These are phyloP conservation scores for Lepus timidus DNA, from an alignment of 2,113 vertebrate species.

Conservation along the genomic window DNA sequence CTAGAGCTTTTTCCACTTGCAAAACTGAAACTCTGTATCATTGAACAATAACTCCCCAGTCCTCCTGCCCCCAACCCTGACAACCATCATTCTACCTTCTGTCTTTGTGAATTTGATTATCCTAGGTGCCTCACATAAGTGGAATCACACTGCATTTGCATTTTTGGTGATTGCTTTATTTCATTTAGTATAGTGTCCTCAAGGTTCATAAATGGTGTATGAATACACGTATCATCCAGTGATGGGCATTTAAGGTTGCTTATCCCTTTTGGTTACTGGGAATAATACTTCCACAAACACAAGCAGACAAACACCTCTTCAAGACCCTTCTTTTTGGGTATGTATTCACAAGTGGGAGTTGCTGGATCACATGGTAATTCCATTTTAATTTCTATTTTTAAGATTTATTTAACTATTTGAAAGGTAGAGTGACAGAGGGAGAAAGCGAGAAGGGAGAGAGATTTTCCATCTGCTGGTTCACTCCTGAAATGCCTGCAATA, in stretches of 20 bases:
- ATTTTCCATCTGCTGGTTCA: no score
- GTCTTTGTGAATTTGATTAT: neutral
- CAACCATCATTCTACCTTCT: neutral
- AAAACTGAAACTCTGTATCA: no score
- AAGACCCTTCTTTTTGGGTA: neutral
- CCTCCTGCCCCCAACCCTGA: neutral
- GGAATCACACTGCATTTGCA: neutral
- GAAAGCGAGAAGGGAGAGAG: no score
- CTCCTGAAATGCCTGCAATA: no score
- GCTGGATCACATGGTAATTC: no score
- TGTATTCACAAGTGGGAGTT: neutral
- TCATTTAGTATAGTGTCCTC: neutral
- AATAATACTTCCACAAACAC: neutral
- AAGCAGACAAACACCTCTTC: neutral
- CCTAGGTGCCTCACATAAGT: neutral
- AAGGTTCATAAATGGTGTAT: neutral
- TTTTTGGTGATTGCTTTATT: neutral
- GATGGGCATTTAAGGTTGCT: neutral
- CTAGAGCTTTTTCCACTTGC: neutral
- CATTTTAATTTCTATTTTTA: no score
- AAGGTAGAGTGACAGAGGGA: neutral
- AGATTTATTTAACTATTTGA: no score
- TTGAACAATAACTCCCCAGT: neutral
- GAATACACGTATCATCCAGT: neutral
- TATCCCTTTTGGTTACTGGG: neutral